These are phyloP conservation scores for Vultur gryphus DNA, from an alignment of 2,797 vertebrate genomes.

Conservation along the genomic window DNA sequence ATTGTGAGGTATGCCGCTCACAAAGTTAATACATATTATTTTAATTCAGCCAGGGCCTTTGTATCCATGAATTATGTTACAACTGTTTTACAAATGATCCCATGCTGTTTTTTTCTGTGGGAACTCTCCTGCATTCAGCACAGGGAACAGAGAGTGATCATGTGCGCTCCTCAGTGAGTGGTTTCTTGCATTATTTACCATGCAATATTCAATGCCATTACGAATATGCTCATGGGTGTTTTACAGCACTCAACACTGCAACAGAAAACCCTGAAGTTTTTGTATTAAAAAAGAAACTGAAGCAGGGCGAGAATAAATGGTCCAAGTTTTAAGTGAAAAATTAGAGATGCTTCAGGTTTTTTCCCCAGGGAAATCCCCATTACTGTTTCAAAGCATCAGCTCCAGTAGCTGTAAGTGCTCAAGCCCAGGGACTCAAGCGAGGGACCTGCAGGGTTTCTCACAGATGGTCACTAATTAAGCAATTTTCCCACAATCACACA, in stretches of 20 bases:
- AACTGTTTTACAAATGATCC: neutral
- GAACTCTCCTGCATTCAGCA: neutral
- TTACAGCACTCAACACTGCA: neutral
- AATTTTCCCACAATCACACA: neutral
- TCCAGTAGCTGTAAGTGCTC: neutral
- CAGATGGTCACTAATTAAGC: neutral
- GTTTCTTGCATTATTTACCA: neutral
- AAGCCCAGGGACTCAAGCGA: neutral
- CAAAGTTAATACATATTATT: neutral
- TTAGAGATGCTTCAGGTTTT: neutral
- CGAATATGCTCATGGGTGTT: neutral
- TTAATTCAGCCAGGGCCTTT: neutral
- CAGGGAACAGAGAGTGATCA: neutral
- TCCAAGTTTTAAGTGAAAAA: neutral
- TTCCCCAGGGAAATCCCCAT: neutral
- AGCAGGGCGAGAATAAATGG: neutral
- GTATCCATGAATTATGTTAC: neutral
- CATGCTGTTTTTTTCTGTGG: neutral
- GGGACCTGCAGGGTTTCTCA: neutral
- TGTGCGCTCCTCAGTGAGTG: fast-evolving
- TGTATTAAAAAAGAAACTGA: neutral
- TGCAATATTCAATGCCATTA: neutral
- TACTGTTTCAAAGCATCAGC: neutral
- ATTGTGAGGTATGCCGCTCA: neutral
- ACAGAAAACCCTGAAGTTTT: neutral